phyloP scores from a whole-genome alignment of 2,888 invertebrate species.

The Rugalucina vietnamica region DNA sequence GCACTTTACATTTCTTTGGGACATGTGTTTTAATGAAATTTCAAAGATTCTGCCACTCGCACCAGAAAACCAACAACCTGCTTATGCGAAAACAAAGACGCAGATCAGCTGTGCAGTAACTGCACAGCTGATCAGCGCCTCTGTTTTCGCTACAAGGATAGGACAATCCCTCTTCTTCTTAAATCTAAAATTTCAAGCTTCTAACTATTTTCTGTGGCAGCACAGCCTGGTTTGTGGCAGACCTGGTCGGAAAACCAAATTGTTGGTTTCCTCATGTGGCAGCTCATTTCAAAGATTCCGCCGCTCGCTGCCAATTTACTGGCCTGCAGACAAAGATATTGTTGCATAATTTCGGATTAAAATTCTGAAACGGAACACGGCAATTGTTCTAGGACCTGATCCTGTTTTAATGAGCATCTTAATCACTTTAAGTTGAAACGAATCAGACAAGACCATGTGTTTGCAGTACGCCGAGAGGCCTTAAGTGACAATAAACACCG shows the following conservation, averaged over 20 bases:
- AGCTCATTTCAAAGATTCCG: not conserved
- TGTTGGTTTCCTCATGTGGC: too few relatives aligned
- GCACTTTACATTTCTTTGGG: not conserved
- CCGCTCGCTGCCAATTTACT: not conserved
- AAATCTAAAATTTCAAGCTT: not conserved
- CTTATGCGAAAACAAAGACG: not conserved
- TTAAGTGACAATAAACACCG: not conserved
- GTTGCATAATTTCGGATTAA: conserved; percentile 7
- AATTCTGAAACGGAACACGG: not conserved
- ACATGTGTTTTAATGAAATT: not conserved
- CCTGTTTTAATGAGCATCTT: not conserved
- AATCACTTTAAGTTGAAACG: not conserved
- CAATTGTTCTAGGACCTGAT: not conserved
- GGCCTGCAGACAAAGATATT: not conserved
- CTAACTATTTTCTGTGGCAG: not conserved
- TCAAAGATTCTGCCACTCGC: not conserved
- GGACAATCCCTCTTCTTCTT: not conserved
- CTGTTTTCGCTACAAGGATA: not conserved
- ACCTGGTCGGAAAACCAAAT: not conserved
- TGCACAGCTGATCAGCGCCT: not conserved
- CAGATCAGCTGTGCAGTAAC: not conserved
- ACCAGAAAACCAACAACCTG: not conserved
- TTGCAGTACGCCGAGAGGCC: not conserved
- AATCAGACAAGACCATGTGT: not conserved
- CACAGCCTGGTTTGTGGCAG: not conserved